These are phyloP conservation scores for Mus minutoides DNA, from an alignment of 2,797 vertebrate genomes.

Conservation along the genomic window DNA sequence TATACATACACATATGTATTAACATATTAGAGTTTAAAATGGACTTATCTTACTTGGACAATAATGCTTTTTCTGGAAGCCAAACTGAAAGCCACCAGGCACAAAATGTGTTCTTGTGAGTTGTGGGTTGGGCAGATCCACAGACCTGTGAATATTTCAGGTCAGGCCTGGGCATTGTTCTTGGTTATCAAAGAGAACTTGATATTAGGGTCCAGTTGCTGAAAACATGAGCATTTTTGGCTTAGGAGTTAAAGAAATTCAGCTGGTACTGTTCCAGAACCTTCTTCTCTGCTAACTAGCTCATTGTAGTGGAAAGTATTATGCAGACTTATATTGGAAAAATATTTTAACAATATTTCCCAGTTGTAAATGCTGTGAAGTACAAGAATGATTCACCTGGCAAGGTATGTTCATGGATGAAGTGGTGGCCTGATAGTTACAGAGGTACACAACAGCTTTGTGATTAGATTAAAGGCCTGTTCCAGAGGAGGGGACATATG, in stretches of 20 bases:
- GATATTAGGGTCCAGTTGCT: background rate
- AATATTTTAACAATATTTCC: background rate
- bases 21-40: background rate
- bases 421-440: background rate
- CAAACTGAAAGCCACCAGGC: background rate
- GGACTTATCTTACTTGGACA: background rate
- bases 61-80: background rate
- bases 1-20: background rate
- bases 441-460: background rate
- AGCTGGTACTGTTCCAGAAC: background rate
- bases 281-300: background rate
- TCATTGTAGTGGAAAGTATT: background rate
- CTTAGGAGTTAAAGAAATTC: background rate
- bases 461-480: background rate
- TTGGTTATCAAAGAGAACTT: background rate
- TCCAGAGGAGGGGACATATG: background rate
- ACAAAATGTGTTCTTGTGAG: background rate
- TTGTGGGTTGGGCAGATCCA: background rate
- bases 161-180: background rate
- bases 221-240: background rate
- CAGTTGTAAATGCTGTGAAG: background rate
- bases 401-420: background rate
- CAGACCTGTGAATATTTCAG: background rate
- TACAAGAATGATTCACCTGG: background rate
- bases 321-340: background rate